Evolutionary conservation across 1,140 invertebrate genomes (phyloP).

Genomic region (Pseudoatta argentina): DNA sequence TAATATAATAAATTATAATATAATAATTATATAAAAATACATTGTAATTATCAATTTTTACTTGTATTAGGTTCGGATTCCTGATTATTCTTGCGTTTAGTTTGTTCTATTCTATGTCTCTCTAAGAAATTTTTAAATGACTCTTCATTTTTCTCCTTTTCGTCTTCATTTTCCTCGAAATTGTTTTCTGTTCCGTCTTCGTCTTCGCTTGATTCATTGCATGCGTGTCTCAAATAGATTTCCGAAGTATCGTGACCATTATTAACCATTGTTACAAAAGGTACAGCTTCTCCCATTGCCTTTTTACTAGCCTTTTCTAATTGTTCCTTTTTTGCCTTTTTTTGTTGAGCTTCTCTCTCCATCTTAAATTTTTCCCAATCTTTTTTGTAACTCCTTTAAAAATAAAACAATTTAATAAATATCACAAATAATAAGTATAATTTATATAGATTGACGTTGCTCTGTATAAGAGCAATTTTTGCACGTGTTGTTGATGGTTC

Average conservation of each 20-base stretch:
- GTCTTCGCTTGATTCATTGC: conserved; percentile 91
- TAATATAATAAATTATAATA: background rate
- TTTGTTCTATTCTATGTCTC: conserved; percentile 77
- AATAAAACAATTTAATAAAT: conserved; percentile 65
- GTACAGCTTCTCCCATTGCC: conserved; percentile 77
- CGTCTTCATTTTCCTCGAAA: conserved; percentile 62
- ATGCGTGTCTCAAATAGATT: conserved; percentile 90
- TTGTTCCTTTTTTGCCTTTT: conserved; percentile 82
- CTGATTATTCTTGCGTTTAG: conserved; percentile 64
- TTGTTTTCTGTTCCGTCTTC: conserved; percentile 89
- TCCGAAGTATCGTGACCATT: conserved; percentile 88
- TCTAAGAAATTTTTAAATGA: conserved; percentile 81
- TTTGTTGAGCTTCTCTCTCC: conserved; percentile 86
- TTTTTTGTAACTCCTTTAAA: conserved; percentile 90
- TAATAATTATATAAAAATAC: conserved; percentile 23
- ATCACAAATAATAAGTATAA: conserved; percentile 1
- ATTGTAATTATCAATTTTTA: conserved; percentile 57
- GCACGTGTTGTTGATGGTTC: too few relatives aligned
- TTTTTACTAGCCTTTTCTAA: conserved; percentile 80
- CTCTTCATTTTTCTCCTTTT: conserved; percentile 79
- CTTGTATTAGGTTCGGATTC: conserved; percentile 68
- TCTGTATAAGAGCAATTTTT: background rate
- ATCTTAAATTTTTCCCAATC: conserved; percentile 90
- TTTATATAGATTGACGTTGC: background rate
- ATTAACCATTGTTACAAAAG: conserved; percentile 87